Conservation (phyloP, 2,113 vertebrate species). For the Junco hyemalis region DNA sequence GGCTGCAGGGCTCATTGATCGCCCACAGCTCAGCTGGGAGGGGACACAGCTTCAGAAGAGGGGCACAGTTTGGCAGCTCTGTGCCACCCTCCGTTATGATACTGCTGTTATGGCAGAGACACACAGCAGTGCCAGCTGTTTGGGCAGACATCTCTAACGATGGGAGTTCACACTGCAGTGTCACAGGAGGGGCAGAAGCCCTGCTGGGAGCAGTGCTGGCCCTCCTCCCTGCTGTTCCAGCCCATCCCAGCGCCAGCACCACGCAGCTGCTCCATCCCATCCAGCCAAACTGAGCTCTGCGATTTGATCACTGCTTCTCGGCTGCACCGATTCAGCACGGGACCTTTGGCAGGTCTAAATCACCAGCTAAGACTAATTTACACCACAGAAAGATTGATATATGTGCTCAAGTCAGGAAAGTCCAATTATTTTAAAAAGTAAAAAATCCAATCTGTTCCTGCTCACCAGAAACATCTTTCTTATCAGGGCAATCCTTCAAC, state of each 20-base stretch:
- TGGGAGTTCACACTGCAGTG: fast-evolving
- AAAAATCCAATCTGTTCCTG: neutral
- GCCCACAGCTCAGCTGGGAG: fast-evolving
- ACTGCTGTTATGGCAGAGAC: neutral
- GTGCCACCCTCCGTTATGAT: fast-evolving
- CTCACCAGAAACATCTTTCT: conserved; percentile 1
- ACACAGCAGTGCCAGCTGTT: neutral
- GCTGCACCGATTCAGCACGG: fast-evolving
- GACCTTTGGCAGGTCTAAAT: neutral
- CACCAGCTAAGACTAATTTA: conserved; percentile 23
- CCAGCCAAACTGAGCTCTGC: neutral
- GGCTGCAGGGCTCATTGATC: fast-evolving
- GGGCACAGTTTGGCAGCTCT: fast-evolving
- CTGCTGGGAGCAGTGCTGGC: fast-evolving
- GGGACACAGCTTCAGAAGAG: neutral
- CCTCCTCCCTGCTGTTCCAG: neutral
- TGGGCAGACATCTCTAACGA: neutral
- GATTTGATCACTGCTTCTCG: fast-evolving
- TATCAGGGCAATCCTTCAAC: conserved; percentile 21
- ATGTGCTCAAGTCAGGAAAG: neutral
- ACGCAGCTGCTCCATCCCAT: neutral
- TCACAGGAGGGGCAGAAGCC: neutral
- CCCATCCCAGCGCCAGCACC: neutral
- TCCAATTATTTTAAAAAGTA: neutral
- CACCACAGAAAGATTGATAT: neutral